Evolutionary conservation across 2,113 vertebrate species (phyloP), one percentile per base, ranked within the genome.

Genomic region (Chrysochloris asiatica): DNA sequence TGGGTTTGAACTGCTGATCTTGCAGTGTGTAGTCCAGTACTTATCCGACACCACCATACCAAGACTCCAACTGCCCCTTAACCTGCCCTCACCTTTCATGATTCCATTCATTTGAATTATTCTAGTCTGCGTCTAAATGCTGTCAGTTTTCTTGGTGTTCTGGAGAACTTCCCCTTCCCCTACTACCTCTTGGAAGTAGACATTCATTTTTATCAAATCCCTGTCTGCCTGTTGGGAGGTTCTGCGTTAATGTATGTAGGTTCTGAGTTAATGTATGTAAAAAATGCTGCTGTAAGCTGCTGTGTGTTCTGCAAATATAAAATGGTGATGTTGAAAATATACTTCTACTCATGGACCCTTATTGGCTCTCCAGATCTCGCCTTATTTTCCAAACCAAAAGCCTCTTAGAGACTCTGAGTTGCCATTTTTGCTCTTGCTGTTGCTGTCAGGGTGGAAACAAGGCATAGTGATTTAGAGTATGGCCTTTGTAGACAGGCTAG

Each of bases 321-420:
- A 48, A n/a, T 33, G 77, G n/a, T 48, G 36, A 30, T 33, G 73
- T 33, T 54, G 36, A 28, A 59, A 69, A 43, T 11, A 43, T 28
- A 71, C 24, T 56, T 50, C 13, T 73, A 36, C 21, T 76, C 54
- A 24, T 8, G n/a, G 38, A 38, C 65, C 30, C 26, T 65, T n/a
- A 36, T 13, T 63, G 8, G 2, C 76, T 82, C 83, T 80, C 48
- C 33, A 76, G 36, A 1, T 63, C 76, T 33, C 30, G 48, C 10
- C 30, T 76, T 52, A 43, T 80, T 92, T 94, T 80, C 65, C 52
- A 89, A 78, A 89, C 9, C 11, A 33, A 50, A 78, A 63, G 28
- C n/a, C 41, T 52, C 79, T 56, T 48, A 38, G 56, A 30, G 54
- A 50, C n/a, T 63, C 75, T 8, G 28, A 79, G 48, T 78, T 52